Base-by-base conservation (phyloP, 2,113 vertebrate genomes). In the Mesitornis unicolor region DNA sequence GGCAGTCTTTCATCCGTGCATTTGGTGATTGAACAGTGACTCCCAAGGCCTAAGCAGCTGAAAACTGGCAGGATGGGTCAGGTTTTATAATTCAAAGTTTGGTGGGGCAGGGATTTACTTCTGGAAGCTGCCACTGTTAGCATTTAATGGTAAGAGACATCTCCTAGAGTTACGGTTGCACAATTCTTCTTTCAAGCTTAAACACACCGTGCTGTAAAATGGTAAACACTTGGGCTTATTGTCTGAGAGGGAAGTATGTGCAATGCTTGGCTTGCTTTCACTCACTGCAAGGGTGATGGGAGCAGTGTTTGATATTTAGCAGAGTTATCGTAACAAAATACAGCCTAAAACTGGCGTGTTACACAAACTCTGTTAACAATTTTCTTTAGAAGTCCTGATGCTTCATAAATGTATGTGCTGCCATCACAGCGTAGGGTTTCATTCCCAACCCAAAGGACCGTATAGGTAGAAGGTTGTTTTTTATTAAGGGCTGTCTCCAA, bases 301-400 rank as follows among this genome's bases (percentile, higher is more conserved):
- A n/a, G n/a, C n/a, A n/a, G n/a, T n/a, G 3, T 40, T 40, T 43
- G 54, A 36, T 35, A 6, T 63, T 76, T 35, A 25, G 9, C 63
- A 36, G 69, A 65, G 56, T 70, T 70, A 25, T 6, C 6, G 1
- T 10, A 35, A 45, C 33, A 47, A 75, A 85, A 33, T 3, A 8
- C 21, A 24, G 43, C 70, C 57, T 35, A 14, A 70, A 59, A 31
- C 15, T 3, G 24, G 15, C 3, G 0, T 16, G 10, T 57, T 45
- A 16, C n/a, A 12, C 33, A 57, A 22, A 45, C 0, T 1, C 35
- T 60, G 6, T 42, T 33, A 28, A 33, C 16, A 1, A 2, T 53
- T 82, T 36, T 42, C 74, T 63, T 38, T 17, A 35, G 29, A 63
- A 63, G 24, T 21, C 47, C 26, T 36, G 16, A 38, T 18, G 21